Evolutionary conservation across 2,888 invertebrate species (phyloP), one percentile per base, ranked within the genome.

Genomic region (Andrena bucephala): DNA sequence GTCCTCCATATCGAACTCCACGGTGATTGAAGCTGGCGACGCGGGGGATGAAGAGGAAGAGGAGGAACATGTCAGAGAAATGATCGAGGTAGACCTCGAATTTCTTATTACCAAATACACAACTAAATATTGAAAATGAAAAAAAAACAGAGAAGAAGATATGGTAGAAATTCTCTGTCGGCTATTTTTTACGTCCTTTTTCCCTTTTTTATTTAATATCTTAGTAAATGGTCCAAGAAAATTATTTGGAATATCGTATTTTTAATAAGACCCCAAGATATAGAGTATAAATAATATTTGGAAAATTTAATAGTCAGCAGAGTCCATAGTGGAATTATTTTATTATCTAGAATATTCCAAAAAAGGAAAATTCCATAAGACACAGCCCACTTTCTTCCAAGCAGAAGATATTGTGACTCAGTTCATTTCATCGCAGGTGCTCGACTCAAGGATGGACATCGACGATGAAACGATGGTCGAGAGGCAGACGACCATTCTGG

Each of bases 1-100:
- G n/a, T 63, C 71, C 7, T 6, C 36, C 29, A 24, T 24, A 10
- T 76, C 54, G 20, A 91, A 90, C 31, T 83, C 77, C 16, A 89
- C 86, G 4, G 77, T 85, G 24, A 83, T 77, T 20, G 77, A 92
- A n/a, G 92, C 90, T 10, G 84, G 31, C 3, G 29, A 63, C 27
- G 13, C 90, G 8, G 89, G 85, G n/a, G 31, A 68, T 91, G 86
- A 95, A 93, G 93, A 94, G 69, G 95, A 95, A 2, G 94, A 94
- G 13, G 94, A 95, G 16, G 98, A 98, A 92, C 97, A 97, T 92
- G 98, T 98, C 42, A 95, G 97, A 85, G 97, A 98, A 95, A 97
- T 98, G 97, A 98, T 98, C 87, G 97, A 98, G 95, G 98, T 97
- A 94, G 0, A 3, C 2, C 48, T 0, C 5, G 8, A 48, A 66